Percentiles rank a stretch among this genome's conserved stretches.
phyloP scores from a whole-genome alignment of 2,888 invertebrate genomes.

The Hydriomena furcata region DNA sequence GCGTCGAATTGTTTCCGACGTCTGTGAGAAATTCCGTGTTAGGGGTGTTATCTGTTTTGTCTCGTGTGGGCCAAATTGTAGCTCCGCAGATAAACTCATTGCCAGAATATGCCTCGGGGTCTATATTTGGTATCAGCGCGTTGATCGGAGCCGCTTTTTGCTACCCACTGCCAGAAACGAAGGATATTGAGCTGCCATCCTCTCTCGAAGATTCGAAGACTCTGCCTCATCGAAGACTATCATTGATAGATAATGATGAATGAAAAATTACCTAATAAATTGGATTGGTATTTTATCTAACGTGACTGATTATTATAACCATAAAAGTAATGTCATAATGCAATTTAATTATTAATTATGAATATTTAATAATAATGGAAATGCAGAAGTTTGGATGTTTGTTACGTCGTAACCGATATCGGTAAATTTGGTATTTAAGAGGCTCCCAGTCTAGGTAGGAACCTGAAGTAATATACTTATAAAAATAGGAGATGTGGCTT shows the following conservation, averaged over 20 bases:
- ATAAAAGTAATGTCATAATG: no score
- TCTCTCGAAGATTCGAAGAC: constrained; percentile 55
- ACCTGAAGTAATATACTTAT: no score
- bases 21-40: constrained; percentile 92
- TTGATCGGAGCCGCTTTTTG: constrained; percentile 85
- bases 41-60: constrained; percentile 90
- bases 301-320: no score
- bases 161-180: constrained; percentile 85
- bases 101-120: constrained; percentile 48
- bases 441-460: no score
- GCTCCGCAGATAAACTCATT: constrained; percentile 89
- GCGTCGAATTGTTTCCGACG: constrained; percentile 94
- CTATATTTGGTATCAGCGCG: constrained; percentile 86
- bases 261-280: background rate
- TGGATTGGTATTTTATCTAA: no score
- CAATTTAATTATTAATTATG: no score
- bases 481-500: no score
- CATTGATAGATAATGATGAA: constrained; percentile 4
- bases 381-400: no score
- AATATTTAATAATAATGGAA: no score
- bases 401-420: no score
- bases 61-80: constrained; percentile 90
- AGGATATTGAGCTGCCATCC: constrained; percentile 58
- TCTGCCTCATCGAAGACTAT: constrained; percentile 29
- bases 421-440: no score